Conservation (phyloP, 2,888 invertebrate genomes). For the Eupithecia inturbata region DNA sequence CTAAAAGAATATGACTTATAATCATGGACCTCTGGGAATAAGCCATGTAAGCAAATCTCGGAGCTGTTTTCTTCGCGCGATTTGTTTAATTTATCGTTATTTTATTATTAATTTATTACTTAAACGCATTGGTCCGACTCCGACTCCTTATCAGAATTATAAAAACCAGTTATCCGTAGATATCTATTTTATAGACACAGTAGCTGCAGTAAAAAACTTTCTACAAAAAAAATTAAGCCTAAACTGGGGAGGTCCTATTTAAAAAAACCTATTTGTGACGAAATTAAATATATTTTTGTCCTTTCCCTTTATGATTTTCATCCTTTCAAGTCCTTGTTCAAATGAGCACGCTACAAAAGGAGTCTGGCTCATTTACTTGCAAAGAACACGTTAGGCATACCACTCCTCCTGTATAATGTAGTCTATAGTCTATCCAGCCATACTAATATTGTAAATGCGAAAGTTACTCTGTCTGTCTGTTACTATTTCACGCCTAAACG, state of each 20-base stretch:
- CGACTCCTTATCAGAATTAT: not conserved
- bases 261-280: too few species aligned
- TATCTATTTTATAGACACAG: not conserved
- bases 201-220: too few species aligned
- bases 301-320: not conserved
- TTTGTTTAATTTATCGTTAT: not conserved
- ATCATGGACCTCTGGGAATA: too few species aligned
- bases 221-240: too few species aligned
- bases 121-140: not conserved
- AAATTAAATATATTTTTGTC: not conserved
- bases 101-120: not conserved
- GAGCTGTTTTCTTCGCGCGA: not conserved
- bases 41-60: not conserved
- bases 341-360: not conserved
- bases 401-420: not conserved
- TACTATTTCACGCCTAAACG: not conserved
- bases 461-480: not conserved
- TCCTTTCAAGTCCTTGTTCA: not conserved
- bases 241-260: too few species aligned
- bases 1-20: not conserved
- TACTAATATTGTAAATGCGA: not conserved
- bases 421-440: not conserved
- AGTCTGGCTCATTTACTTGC: not conserved
- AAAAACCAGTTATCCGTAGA: not conserved
- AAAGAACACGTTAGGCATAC: conserved; percentile 15